Conservation (phyloP, 2,113 vertebrate genomes). For the Thunnus maccoyii region DNA sequence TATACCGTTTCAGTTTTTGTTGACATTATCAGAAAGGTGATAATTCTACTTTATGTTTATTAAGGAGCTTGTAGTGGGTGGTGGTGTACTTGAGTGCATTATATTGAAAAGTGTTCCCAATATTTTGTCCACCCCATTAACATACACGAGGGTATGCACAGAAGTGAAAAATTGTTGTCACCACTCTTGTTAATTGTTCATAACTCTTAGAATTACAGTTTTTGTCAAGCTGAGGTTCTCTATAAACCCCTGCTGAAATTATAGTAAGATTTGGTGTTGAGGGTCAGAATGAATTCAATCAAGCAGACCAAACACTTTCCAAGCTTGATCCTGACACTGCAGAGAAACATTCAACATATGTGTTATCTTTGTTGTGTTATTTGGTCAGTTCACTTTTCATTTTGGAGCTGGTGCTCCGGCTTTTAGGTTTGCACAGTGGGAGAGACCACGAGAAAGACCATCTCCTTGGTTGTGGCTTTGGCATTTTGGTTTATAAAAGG, state of each 20-base stretch:
- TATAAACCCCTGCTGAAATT: too few species aligned
- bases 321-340: not conserved
- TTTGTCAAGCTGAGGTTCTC: not conserved
- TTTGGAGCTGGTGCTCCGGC: not conserved
- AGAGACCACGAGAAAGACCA: slow-evolving; percentile 16
- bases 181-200: too few species aligned
- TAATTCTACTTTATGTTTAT: too few species aligned
- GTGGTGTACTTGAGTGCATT: too few species aligned
- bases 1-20: too few species aligned
- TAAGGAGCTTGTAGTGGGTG: too few species aligned
- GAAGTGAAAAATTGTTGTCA: too few species aligned
- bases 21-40: too few species aligned
- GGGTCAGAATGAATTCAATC: not conserved
- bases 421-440: slow-evolving; percentile 45
- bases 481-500: slow-evolving; percentile 59
- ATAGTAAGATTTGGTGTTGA: not conserved
- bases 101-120: too few species aligned
- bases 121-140: too few species aligned
- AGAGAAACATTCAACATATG: not conserved
- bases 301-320: not conserved
- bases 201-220: not conserved
- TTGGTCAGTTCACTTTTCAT: slow-evolving; percentile 14
- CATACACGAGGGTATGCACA: too few species aligned
- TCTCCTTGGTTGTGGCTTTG: slow-evolving; percentile 55
- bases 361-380: not conserved